Evolutionary conservation across 2,888 invertebrate species (phyloP), one percentile per base, ranked within the genome.

Genomic region (Spisula solida): DNA sequence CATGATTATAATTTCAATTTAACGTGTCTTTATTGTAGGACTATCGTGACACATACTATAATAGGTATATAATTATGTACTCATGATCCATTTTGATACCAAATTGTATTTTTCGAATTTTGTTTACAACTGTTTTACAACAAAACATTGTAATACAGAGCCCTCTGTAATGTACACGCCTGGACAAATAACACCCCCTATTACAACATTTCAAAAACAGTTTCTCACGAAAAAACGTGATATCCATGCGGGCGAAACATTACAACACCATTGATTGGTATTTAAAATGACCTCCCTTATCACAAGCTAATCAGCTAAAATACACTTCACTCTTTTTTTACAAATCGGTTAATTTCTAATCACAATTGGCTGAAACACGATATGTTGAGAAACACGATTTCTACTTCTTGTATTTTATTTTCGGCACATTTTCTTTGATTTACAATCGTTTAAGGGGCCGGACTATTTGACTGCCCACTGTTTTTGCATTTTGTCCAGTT

Each of bases 401-500:
- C 81, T 81, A 81, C 66, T 88, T 82, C 81, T 81, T 25, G 66
- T 48, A 48, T 86, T 83, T 86, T 82, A 86, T 86, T 70, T 86
- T 88, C 79, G 81, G 60, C 86, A 83, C 66, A 75, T 86, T 88
- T 82, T 85, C 86, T 88, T 90, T 90, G 90, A 90, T 90, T 90
- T 90, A 85, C 82, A n/a, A 55, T 79, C 56, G 85, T 79, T 79
- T 78, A 56, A 51, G 31, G 55, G 79, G 82, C 25, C 29, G 41
- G 85, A 75, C 51, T 82, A 75, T 82, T 60, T 12, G 60, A 81
- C 85, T 86, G 75, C 90, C 88, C 83, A 82, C 88, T 90, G 90
- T 34, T 51, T 82, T 51, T 82, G 70, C 85, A 88, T 90, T 90
- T 86, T 88, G 90, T 82, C 80, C 90, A 86, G 60, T 83, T 29